Evolutionary conservation across 2,113 vertebrate genomes (phyloP), one percentile per base, ranked within the genome.

Genomic region (Saimiri boliviensis): DNA sequence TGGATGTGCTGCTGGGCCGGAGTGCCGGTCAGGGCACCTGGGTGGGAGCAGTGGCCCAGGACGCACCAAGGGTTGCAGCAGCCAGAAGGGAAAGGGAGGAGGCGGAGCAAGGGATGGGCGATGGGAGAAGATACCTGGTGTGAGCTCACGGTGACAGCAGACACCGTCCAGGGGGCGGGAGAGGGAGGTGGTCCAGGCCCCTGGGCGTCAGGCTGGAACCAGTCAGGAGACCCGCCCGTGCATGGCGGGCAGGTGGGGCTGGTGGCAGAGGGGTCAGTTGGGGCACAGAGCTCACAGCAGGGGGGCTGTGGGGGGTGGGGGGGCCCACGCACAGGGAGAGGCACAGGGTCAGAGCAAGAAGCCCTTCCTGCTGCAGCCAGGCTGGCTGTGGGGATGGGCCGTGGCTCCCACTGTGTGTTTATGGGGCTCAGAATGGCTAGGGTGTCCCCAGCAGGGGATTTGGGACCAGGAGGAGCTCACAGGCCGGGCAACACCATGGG

Each of bases 381-480:
- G 66, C 17, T n/a, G 68, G 86, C 52, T 16, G 16, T 37, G 71
- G 71, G 56, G 14, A 47, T 8, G 40, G 73, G 45, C n/a, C 66
- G 6, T 8, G 63, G 63, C 32, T 37, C 16, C 3, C 0, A 0
- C 0, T 40, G 52, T 82, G 80, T 20, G 40, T 42, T 87, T 19
- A 6, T 4, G 40, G 35, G n/a, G 12, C 70, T 32, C 20, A 35
- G 8, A 27, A 10, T 42, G 81, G 19, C 1, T 54, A 2, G 32
- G 25, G 19, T 0, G 0, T n/a, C 68, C 6, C 21, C 45, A 1
- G 68, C 30, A 30, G 58, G 32, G 19, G 49, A 5, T 3, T 12
- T 0, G 32, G 52, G 77, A 42, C 14, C 8, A 6, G 40, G 27
- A 37, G 30, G 52, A 6, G 8, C 32, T 56, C 0, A 4, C 0